Base-by-base conservation (phyloP, 2,113 vertebrate genomes). In the Amia ocellicauda region DNA sequence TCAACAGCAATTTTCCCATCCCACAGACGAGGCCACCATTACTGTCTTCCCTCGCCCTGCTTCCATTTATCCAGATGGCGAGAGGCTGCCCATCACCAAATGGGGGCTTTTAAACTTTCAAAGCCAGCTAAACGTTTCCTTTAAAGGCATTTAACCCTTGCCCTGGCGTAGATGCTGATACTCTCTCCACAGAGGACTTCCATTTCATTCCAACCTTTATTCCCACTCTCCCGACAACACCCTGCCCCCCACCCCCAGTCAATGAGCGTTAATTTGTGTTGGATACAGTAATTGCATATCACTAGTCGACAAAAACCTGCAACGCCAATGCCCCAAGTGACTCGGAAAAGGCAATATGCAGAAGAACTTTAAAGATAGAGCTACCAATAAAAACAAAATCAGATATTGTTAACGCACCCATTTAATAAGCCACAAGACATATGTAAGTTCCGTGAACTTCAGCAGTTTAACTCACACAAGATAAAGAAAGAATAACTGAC, bases 81-180 rank as follows among this genome's bases (percentile, higher is more conserved):
- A 24, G 36, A 16, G n/a, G 45, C 47, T 60, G 47, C 26, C 51
- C 41, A n/a, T 11, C 41, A 36, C 50, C 53, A 42, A 66, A 60
- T 43, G 58, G 43, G 31, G 56, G 26, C 51, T 60, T 60, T 66
- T 52, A 22, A 66, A 40, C 49, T 59, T n/a, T n/a, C 20, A 49
- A 51, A 3, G 28, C 27, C 51, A 28, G 49, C 40, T 52, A 17
- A 42, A 26, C 29, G 20, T 57, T 66, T 28, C 27, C 29, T 63
- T 60, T 53, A 11, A 40, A 66, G 63, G 42, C 17, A 50, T 28
- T 66, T 60, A 49, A 31, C 28, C 53, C 31, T n/a, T n/a, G 29
- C 29, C n/a, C 31, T 41, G 29, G 4, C 23, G 5, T n/a, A n/a
- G n/a, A n/a, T n/a, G n/a, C n/a, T n/a, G n/a, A n/a, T n/a, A n/a